Evolutionary conservation across 1,140 invertebrate species (phyloP).

Genomic region (Tetramorium simillimum): DNA sequence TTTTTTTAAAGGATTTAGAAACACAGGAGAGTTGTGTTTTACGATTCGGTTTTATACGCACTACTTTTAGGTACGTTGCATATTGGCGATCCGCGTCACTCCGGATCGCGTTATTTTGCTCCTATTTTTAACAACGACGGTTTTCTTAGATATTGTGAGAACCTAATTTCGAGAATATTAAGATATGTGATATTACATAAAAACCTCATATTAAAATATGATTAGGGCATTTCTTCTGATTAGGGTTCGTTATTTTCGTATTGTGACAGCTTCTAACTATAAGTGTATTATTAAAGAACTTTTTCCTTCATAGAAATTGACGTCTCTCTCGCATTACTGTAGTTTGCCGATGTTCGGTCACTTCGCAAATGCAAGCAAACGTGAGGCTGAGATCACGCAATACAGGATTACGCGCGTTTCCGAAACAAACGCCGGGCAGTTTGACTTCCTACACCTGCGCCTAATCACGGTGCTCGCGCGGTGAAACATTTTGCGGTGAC

Average conservation of each 20-base stretch:
- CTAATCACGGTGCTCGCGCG: constrained; percentile 39
- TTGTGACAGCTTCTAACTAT: not conserved
- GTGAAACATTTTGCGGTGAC: constrained; percentile 48
- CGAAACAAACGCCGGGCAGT: constrained; percentile 53
- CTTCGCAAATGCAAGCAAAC: not conserved
- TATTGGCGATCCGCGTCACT: not conserved
- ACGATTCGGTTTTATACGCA: constrained; percentile 12
- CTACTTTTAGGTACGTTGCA: not conserved
- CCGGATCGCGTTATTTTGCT: not conserved
- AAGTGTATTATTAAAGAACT: not conserved
- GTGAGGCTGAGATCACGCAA: not conserved
- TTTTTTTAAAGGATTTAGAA: constrained; percentile 26
- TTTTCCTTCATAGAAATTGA: not conserved
- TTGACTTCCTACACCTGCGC: constrained; percentile 42
- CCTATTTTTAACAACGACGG: not conserved
- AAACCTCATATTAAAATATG: not conserved
- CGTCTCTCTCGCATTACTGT: not conserved
- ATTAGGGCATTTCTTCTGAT: not conserved
- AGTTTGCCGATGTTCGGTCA: not conserved
- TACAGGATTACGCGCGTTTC: constrained; percentile 4
- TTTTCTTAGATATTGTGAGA: not conserved
- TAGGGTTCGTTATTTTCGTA: not conserved
- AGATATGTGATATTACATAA: not conserved
- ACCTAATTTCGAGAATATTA: not conserved
- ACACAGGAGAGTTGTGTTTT: not conserved